Evolutionary conservation across 1,140 invertebrate species (phyloP).

Genomic region (Pseudobourletiella spinata): DNA sequence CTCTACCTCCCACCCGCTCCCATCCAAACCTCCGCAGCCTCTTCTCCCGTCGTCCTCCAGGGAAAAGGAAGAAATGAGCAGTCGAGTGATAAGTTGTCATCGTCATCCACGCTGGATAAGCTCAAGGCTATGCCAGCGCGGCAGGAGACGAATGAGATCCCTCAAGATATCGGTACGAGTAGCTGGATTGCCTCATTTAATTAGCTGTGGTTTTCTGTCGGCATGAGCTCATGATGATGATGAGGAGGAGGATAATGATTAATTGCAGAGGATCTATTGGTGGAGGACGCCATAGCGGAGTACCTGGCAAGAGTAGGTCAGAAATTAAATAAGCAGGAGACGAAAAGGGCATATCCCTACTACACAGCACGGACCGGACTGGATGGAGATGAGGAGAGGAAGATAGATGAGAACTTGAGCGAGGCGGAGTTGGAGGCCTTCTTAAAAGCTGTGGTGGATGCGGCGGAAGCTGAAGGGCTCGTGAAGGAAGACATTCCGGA

Average conservation of each 20-base stretch:
- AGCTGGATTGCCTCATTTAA: too few relatives aligned
- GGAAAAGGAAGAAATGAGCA: not conserved
- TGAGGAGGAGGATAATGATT: too few relatives aligned
- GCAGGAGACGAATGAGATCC: not conserved
- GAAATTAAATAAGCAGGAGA: not conserved
- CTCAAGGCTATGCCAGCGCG: slow-evolving; percentile 1
- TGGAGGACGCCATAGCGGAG: slow-evolving; percentile 14
- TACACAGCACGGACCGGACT: not conserved
- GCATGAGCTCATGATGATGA: too few relatives aligned
- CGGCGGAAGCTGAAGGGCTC: not conserved
- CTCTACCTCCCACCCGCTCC: slow-evolving; percentile 59
- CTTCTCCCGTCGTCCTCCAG: not conserved
- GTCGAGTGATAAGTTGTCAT: not conserved
- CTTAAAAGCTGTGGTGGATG: not conserved
- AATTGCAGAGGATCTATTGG: slow-evolving; percentile 9
- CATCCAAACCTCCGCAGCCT: not conserved
- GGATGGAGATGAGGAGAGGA: slow-evolving; percentile 13
- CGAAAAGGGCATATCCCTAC: too few relatives aligned
- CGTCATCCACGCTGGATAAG: slow-evolving; percentile 2
- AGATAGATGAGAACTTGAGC: too few relatives aligned
- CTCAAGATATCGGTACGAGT: not conserved
- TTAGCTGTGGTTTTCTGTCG: too few relatives aligned
- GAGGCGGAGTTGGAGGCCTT: slow-evolving; percentile 6
- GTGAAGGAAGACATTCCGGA: not conserved
- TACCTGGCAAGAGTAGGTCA: not conserved